Percentiles rank a stretch among this genome's conserved stretches.
Conservation (phyloP, 1,140 invertebrate species). For the Hylyphantes graminicola region DNA sequence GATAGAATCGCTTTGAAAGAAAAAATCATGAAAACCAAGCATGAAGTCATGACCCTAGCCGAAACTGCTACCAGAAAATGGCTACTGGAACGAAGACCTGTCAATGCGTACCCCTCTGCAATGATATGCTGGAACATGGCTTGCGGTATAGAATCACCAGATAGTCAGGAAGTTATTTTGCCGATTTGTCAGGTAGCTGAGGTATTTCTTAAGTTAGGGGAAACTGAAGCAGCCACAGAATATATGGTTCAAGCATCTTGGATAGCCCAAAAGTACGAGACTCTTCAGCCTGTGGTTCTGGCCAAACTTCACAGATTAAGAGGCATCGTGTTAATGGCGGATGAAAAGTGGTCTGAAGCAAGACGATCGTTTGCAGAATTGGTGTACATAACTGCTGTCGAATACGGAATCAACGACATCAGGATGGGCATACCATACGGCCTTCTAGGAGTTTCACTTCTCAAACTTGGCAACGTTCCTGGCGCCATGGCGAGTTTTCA, state of each 20-base stretch:
- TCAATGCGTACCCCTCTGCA: slow-evolving; percentile 18
- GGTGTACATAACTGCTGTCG: neutral
- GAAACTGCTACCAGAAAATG: slow-evolving; percentile 13
- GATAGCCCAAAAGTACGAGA: slow-evolving; percentile 28
- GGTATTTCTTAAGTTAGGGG: neutral
- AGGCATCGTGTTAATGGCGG: slow-evolving; percentile 15
- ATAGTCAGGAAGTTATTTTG: slow-evolving; percentile 5
- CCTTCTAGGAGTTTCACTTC: slow-evolving; percentile 8
- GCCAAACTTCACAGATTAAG: slow-evolving; percentile 2
- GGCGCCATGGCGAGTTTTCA: slow-evolving; percentile 39
- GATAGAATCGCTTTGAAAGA: slow-evolving; percentile 4
- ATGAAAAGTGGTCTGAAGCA: neutral
- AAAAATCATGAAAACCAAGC: neutral
- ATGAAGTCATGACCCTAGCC: slow-evolving; percentile 1
- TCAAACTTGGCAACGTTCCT: slow-evolving; percentile 14
- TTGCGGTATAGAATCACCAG: neutral
- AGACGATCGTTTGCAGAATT: slow-evolving; percentile 23
- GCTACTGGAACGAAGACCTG: slow-evolving; percentile 12
- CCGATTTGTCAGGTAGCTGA: slow-evolving; percentile 39
- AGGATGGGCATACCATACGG: slow-evolving; percentile 26
- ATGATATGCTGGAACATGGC: slow-evolving; percentile 36
- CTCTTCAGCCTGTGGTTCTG: neutral
- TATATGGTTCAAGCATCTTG: slow-evolving; percentile 35
- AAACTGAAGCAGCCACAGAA: slow-evolving; percentile 13
- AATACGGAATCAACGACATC: slow-evolving; percentile 3